phyloP scores from a whole-genome alignment of 2,797 vertebrate species.

The Tolypeutes matacus region DNA sequence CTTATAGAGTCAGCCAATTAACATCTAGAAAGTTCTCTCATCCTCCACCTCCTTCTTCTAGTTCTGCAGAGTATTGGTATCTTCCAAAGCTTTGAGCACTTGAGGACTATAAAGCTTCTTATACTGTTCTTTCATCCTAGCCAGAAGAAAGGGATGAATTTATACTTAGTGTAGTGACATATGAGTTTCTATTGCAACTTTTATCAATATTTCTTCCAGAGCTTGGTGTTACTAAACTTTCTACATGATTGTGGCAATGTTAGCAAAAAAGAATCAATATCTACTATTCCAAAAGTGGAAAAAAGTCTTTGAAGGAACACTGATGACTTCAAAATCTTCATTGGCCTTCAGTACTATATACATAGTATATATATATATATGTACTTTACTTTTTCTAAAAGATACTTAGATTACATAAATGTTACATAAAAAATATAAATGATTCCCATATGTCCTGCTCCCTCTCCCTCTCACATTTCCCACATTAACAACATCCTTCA shows the following conservation, averaged over 20 bases:
- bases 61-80: not conserved
- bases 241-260: not conserved
- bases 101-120: not conserved
- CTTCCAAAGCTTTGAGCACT: not conserved
- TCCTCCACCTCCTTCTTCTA: not conserved
- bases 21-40: not conserved
- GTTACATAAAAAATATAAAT: too few species aligned
- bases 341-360: not conserved
- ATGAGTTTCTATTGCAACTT: not conserved
- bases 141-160: not conserved
- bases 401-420: too few species aligned
- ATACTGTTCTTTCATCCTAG: not conserved
- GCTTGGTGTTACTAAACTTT: not conserved
- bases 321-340: not conserved
- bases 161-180: not conserved
- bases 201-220: not conserved
- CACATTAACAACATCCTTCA: too few species aligned
- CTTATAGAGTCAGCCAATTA: not conserved
- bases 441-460: too few species aligned
- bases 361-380: too few species aligned
- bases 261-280: not conserved
- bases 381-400: too few species aligned
- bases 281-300: not conserved
- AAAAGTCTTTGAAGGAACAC: constrained; percentile 15
- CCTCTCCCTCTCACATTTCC: too few species aligned